A percentile compares a stretch with the other conserved stretches of the same genome.
Evolutionary conservation across 1,140 invertebrate genomes (phyloP).

Genomic region (Magallana angulata): DNA sequence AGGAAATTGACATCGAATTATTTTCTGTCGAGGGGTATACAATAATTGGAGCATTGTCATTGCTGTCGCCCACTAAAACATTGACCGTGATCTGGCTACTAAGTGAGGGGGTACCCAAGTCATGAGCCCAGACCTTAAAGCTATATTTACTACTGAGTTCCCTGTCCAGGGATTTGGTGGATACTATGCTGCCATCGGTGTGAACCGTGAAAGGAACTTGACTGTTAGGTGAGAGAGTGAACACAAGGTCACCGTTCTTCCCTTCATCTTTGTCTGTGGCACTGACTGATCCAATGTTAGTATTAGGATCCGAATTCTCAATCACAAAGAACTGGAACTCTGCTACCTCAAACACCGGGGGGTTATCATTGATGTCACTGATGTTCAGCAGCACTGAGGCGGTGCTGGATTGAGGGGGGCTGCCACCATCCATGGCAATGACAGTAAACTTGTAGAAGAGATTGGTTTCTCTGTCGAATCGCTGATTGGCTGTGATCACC

Average conservation of each 20-base stretch:
- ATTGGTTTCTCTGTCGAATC: constrained; percentile 94
- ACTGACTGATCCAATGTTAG: constrained; percentile 85
- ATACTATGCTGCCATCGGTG: constrained; percentile 63
- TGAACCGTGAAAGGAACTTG: constrained; percentile 62
- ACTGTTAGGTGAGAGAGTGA: constrained; percentile 39
- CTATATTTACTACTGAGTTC: constrained; percentile 56
- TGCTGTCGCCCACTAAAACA: constrained; percentile 69
- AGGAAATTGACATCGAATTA: constrained; percentile 54
- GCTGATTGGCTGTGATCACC: constrained; percentile 89
- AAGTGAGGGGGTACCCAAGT: constrained; percentile 66
- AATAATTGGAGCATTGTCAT: constrained; percentile 71
- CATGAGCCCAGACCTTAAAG: constrained; percentile 65
- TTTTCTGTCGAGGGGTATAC: constrained; percentile 61
- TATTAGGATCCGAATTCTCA: constrained; percentile 92
- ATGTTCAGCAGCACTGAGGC: constrained; percentile 80
- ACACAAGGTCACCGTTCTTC: constrained; percentile 58
- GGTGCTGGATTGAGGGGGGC: constrained; percentile 79
- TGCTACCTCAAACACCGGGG: constrained; percentile 91
- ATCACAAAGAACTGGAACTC: constrained; percentile 91
- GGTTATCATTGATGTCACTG: constrained; percentile 84
- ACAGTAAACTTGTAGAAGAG: constrained; percentile 93
- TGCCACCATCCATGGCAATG: constrained; percentile 92
- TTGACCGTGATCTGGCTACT: constrained; percentile 76
- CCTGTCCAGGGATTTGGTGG: constrained; percentile 62
- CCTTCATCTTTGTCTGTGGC: constrained; percentile 79